A percentile compares a stretch with the other conserved stretches of the same genome.
Evolutionary conservation across 2,113 vertebrate genomes (phyloP).

Genomic region (Sander lucioperca): DNA sequence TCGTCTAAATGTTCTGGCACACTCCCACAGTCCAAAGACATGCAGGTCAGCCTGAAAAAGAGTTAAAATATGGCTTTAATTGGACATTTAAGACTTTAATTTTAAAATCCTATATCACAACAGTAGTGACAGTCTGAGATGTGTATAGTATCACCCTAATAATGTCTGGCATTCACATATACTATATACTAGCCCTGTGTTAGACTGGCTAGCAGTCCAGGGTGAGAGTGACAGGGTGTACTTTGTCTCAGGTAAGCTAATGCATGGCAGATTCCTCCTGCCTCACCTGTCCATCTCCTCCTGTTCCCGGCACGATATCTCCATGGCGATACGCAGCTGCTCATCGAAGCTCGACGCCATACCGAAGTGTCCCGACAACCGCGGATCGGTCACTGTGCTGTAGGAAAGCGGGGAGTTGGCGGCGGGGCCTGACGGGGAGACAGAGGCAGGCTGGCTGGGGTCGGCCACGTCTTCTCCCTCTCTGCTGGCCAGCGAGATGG

Average conservation of each 20-base stretch:
- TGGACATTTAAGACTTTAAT: too few species aligned
- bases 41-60: background rate
- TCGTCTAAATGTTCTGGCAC: too few species aligned
- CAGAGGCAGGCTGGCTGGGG: slow-evolving; percentile 53
- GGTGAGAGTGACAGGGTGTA: background rate
- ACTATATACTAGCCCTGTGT: background rate
- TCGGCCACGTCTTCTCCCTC: slow-evolving; percentile 72
- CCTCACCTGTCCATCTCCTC: slow-evolving; percentile 88
- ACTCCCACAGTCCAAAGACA: background rate
- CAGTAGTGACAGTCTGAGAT: too few species aligned
- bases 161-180: background rate
- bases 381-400: slow-evolving; percentile 70
- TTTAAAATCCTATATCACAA: too few species aligned
- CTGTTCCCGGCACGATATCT: slow-evolving; percentile 91
- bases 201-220: background rate
- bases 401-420: slow-evolving; percentile 73
- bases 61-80: too few species aligned
- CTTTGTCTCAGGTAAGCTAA: background rate
- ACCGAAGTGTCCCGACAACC: slow-evolving; percentile 67
- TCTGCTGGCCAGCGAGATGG: slow-evolving; percentile 82
- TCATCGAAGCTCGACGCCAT: slow-evolving; percentile 88
- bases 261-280: background rate
- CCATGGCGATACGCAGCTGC: slow-evolving; percentile 93
- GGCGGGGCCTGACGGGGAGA: slow-evolving; percentile 71
- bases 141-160: too few species aligned